Evolutionary conservation across 2,797 vertebrate species (phyloP), one percentile per base, ranked within the genome.

Genomic region (Sebastes minor): DNA sequence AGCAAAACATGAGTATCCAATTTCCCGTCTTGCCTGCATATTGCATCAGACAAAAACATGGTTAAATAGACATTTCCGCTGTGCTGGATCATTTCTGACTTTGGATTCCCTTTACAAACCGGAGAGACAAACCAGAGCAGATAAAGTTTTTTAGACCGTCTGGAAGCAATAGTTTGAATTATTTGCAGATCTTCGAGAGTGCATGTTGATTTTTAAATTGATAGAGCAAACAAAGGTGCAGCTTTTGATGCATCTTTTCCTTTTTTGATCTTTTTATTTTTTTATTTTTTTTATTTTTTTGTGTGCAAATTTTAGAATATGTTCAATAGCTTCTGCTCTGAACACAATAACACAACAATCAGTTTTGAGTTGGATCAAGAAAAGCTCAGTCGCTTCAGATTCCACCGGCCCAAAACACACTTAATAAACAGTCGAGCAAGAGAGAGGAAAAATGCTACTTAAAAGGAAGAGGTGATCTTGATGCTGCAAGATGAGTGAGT

Each of bases 21-120:
- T 95, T 94, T 95, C 93, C 75, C 63, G 88, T 93, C 89, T 96
- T 95, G 94, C 95, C 91, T 93, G 87, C 73, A 22, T 86, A 84
- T 96, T 96, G 95, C 95, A 95, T 96, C 95, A 96, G 95, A 92
- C 91, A 87, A 86, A 91, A 94, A 90, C 88, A 86, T 55, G 52
- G 69, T 94, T 95, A 95, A 95, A 95, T 94, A 92, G 88, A 67
- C 33, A 70, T 86, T 93, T 94, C 90, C 73, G 78, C 91, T 85
- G 64, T 32, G 68, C 82, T 84, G 82, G 87, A 86, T 52, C 83
- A 80, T 92, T 93, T 81, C 83, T 76, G 72, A 82, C 32, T 81
- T 80, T 56, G 83, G 85, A 92, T 88, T 76, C 62, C 22, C 38
- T 74, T 56, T 81, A 84, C 78, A 91, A 80, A 86, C 61, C 13